These are phyloP conservation scores for Malurus melanocephalus DNA, from an alignment of 2,113 vertebrate species.

Conservation along the genomic window DNA sequence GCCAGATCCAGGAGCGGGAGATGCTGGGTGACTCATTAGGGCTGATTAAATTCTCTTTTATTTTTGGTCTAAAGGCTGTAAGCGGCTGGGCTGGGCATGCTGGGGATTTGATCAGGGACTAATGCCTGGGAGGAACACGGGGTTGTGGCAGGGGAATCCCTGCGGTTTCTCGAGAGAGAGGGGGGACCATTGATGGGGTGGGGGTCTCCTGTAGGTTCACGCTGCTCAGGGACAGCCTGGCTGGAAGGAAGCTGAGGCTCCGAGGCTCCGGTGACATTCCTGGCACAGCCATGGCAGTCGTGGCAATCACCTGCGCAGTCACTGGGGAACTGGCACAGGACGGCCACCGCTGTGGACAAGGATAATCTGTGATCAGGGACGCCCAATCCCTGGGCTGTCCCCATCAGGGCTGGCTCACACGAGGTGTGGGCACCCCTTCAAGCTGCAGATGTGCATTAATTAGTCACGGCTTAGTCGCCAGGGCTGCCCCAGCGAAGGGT, in stretches of 20 bases:
- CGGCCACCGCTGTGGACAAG: neutral
- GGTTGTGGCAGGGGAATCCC: neutral
- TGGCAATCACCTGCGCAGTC: neutral
- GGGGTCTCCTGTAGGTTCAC: neutral
- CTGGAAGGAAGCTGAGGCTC: neutral
- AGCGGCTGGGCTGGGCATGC: constrained; percentile 34
- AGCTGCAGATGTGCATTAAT: neutral
- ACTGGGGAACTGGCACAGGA: accelerated
- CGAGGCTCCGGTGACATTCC: accelerated
- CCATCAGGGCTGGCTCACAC: neutral
- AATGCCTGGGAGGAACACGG: neutral
- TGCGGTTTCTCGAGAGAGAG: neutral
- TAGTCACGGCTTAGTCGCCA: neutral
- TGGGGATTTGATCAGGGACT: neutral
- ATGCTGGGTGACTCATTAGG: constrained; percentile 70
- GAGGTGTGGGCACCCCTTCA: neutral
- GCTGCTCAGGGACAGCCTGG: neutral
- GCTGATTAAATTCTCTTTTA: constrained; percentile 20
- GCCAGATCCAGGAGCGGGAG: constrained; percentile 21
- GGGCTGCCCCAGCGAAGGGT: neutral
- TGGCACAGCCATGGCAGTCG: accelerated
- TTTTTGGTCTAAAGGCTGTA: constrained; percentile 61
- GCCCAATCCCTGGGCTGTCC: neutral
- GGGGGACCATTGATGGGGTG: accelerated
- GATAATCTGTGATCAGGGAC: neutral